These are phyloP conservation scores for Aselliscus stoliczkanus DNA, from an alignment of 2,797 vertebrate genomes.

Conservation along the genomic window DNA sequence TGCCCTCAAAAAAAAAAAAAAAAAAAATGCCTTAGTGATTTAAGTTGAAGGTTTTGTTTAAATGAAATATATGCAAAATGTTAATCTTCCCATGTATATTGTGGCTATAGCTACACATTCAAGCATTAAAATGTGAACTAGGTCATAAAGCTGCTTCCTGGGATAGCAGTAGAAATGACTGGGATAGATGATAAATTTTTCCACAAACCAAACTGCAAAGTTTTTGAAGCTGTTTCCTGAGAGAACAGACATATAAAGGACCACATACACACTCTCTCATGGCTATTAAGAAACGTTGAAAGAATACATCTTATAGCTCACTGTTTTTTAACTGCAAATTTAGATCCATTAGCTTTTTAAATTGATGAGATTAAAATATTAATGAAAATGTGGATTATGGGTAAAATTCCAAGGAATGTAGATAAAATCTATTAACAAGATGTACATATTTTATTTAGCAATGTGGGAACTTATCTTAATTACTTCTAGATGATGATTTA, in stretches of 20 bases:
- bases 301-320: background rate
- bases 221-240: background rate
- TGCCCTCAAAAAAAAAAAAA: no score
- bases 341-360: background rate
- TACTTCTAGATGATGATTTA: constrained; percentile 4
- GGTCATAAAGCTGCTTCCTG: background rate
- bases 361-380: background rate
- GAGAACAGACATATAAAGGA: background rate
- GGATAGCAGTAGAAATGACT: background rate
- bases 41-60: background rate
- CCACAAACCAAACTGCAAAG: background rate
- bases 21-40: no score
- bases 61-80: constrained; percentile 21
- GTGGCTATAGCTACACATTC: background rate
- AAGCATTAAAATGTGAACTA: background rate
- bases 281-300: background rate
- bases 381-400: background rate
- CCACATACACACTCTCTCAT: background rate
- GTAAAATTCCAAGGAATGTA: background rate
- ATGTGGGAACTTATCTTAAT: background rate
- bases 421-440: background rate
- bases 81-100: background rate
- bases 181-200: background rate
- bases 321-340: background rate
- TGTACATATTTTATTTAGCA: background rate